Base-by-base conservation (phyloP, 2,797 vertebrate species). In the Jordanella pulchra region DNA sequence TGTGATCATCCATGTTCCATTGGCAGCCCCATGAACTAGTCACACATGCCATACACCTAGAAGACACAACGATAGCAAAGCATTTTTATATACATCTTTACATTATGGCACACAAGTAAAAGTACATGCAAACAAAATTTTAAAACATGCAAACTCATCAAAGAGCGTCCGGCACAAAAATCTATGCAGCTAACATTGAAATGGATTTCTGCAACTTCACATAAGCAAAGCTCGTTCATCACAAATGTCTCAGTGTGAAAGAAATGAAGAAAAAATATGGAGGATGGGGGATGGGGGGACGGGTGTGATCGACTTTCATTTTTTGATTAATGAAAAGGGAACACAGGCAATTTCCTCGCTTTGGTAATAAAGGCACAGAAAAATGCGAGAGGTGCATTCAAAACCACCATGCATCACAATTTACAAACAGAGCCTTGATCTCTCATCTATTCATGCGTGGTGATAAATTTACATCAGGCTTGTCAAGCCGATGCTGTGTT, bases 1-100 rank as follows among this genome's bases (percentile, higher is more conserved):
- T 93, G 61, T 96, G 94, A 58, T 93, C 93, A 0, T 13, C 76
- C 68, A 94, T 93, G 76, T 96, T 94, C 97, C 97, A 99, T 86
- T 97, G 96, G 84, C 98, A 99, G 64, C 95, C 94, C 97, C 97
- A 99, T 53, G 82, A 86, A 87, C 96, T 97, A 86, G 94, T 95
- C 79, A 97, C 95, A 77, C 98, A 99, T 27, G 97, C 96, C 87
- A 94, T 94, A 85, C 98, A 99, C 85, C 97, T 99, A 86, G 28
- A 86, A 90, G 67, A 78, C 82, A 54, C 7, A 15, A 12, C 17
- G 58, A 73, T 1, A 64, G 32, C 32, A 71, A 64, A 28, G 39
- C 18, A 44, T 42, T 67, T 64, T 25, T 6, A 42, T 35, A 44
- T 15, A 66, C 32, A 58, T 42, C 60, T 69, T 78, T 64, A 75